phyloP scores from a whole-genome alignment of 2,888 invertebrate genomes.

The Thecocarcelia acutangulata region DNA sequence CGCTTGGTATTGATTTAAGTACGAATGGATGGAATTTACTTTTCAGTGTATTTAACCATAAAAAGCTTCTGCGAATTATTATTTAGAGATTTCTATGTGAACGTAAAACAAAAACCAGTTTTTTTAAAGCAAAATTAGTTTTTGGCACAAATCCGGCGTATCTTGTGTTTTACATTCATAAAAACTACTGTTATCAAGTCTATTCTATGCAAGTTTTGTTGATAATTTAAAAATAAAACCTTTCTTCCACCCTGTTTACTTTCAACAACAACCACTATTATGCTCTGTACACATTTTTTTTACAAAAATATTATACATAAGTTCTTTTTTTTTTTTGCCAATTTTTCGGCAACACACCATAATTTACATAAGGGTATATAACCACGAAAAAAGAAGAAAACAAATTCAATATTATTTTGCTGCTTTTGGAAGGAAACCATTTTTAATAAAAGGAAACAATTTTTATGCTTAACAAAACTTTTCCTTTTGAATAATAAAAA shows the following conservation, averaged over 20 bases:
- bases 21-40: too few species aligned
- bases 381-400: not conserved
- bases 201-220: not conserved
- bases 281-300: not conserved
- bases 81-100: too few species aligned
- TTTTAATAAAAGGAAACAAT: slow-evolving; percentile 29
- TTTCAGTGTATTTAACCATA: too few species aligned
- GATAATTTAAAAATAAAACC: not conserved
- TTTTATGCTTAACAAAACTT: slow-evolving; percentile 36
- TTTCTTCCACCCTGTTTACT: not conserved
- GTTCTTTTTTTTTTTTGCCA: slow-evolving; percentile 21
- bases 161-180: too few species aligned
- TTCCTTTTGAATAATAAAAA: not conserved
- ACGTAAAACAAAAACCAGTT: too few species aligned
- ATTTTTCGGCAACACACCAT: slow-evolving; percentile 44
- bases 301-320: not conserved
- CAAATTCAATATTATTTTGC: not conserved
- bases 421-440: not conserved
- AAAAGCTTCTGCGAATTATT: too few species aligned
- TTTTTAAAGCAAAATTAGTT: too few species aligned
- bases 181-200: not conserved
- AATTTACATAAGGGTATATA: slow-evolving; percentile 51
- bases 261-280: slow-evolving; percentile 7
- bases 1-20: too few species aligned
- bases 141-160: too few species aligned